Percentiles rank a stretch among this genome's conserved stretches.
Evolutionary conservation across 2,888 invertebrate species (phyloP).

Genomic region (Platycnemis pennipes): DNA sequence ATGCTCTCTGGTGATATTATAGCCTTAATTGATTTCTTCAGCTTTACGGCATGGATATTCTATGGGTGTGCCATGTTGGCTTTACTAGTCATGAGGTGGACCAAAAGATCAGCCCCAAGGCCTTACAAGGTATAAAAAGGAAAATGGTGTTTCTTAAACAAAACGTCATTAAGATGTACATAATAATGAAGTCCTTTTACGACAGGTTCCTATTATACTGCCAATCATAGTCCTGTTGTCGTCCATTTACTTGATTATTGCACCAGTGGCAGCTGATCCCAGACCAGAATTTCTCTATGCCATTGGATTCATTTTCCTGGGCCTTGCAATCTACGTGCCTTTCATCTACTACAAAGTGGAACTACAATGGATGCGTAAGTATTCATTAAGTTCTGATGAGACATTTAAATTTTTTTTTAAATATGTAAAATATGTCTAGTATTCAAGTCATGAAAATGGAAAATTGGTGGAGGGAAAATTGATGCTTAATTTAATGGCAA

Average conservation of each 20-base stretch:
- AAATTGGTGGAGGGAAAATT: too few species aligned
- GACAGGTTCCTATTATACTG: slow-evolving; percentile 60
- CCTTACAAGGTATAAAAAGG: slow-evolving; percentile 77
- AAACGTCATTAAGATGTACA: background rate
- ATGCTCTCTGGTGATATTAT: slow-evolving; percentile 78
- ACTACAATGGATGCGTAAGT: slow-evolving; percentile 58
- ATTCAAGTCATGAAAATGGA: too few species aligned
- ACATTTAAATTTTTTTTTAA: too few species aligned
- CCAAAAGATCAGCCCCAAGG: slow-evolving; percentile 76
- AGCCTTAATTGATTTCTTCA: slow-evolving; percentile 79
- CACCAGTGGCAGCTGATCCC: slow-evolving; percentile 62
- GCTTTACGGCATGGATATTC: slow-evolving; percentile 80
- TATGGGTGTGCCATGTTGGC: slow-evolving; percentile 79
- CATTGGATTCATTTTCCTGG: slow-evolving; percentile 59
- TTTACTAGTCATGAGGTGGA: slow-evolving; percentile 78
- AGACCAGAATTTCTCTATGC: slow-evolving; percentile 61
- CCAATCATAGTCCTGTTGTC: slow-evolving; percentile 47
- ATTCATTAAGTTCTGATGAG: too few species aligned
- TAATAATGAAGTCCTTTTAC: background rate
- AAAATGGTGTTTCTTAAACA: background rate
- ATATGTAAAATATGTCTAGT: too few species aligned
- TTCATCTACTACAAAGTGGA: slow-evolving; percentile 68
- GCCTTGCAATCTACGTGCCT: slow-evolving; percentile 56
- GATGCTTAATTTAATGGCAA: too few species aligned
- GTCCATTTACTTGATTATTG: slow-evolving; percentile 64